Evolutionary conservation across 2,113 vertebrate species (phyloP).

Genomic region (Numenius arquata): DNA sequence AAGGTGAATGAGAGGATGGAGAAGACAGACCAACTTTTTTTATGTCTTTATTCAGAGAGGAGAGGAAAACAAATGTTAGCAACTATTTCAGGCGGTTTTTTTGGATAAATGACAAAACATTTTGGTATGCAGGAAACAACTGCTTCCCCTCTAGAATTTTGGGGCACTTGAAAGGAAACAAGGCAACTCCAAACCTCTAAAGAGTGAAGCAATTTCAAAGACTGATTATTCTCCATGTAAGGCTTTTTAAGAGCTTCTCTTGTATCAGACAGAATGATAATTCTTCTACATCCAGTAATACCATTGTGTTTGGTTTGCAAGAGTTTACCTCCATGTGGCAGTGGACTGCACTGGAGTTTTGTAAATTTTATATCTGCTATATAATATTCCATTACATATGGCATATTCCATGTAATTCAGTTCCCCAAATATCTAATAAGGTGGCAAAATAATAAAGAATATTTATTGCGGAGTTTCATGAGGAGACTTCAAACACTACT

Average conservation of each 20-base stretch:
- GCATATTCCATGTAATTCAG: neutral
- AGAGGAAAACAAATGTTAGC: neutral
- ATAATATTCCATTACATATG: neutral
- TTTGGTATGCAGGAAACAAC: conserved; percentile 74
- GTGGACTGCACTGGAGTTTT: neutral
- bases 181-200: conserved; percentile 53
- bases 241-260: conserved; percentile 28
- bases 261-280: neutral
- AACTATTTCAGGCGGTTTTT: conserved; percentile 25
- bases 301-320: neutral
- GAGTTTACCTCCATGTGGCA: neutral
- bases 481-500: neutral
- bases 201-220: conserved; percentile 61
- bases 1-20: neutral
- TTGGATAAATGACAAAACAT: conserved; percentile 65
- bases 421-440: neutral
- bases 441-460: neutral
- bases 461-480: neutral
- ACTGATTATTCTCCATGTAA: conserved; percentile 28
- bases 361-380: neutral
- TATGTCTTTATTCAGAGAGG: neutral
- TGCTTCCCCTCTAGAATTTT: conserved; percentile 67
- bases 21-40: neutral
- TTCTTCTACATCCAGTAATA: neutral
- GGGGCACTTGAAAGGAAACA: conserved; percentile 32